Base-by-base conservation (phyloP, 2,888 invertebrate genomes). In the Netelia melanura region DNA sequence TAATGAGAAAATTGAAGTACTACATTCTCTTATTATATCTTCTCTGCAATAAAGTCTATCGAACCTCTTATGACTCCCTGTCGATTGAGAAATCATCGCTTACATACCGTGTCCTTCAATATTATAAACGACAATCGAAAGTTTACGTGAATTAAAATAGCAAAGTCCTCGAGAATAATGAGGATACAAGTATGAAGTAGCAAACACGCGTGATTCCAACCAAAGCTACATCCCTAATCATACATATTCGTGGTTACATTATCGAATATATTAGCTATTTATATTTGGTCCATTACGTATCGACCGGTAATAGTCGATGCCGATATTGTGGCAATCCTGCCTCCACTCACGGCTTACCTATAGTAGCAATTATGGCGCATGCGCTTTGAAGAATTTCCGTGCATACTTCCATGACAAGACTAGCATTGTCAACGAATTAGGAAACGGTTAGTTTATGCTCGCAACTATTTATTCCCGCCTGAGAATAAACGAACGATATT, bases 121-220 rank as follows among this genome's bases (percentile, higher is more conserved):
- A n/a, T 6, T 38, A 38, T 38, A 14, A 48, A 52, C 61, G 52
- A 70, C 71, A 72, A 71, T 79, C 21, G 79, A 79, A 72, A 64
- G 71, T 65, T 38, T 38, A 5, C n/a, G 25, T 6, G 64, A 71
- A 71, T 64, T 64, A 17, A 25, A 25, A 48, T 17, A n/a, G 62
- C 44, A 30, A 30, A 70, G 70, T 30, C 17, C 62, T 48, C 74
- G 48, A 62, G 74, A 71, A 79, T 64, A 71, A 79, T 78, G 17
- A 48, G 21, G 10, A 62, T 64, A 38, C 38, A 11, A 70, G 52
- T 61, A 48, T 11, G 38, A n/a, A 58, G n/a, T 48, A 38, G 38
- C n/a, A 23, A 58, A 58, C 56, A 30, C 38, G 58, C 44, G 58
- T 61, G 43, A 25, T 62, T 25, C 23, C 25, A 10, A 48, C 30